Percentiles rank a stretch among this genome's conserved stretches.
phyloP scores from a whole-genome alignment of 2,113 vertebrate genomes.

The Sprattus sprattus region DNA sequence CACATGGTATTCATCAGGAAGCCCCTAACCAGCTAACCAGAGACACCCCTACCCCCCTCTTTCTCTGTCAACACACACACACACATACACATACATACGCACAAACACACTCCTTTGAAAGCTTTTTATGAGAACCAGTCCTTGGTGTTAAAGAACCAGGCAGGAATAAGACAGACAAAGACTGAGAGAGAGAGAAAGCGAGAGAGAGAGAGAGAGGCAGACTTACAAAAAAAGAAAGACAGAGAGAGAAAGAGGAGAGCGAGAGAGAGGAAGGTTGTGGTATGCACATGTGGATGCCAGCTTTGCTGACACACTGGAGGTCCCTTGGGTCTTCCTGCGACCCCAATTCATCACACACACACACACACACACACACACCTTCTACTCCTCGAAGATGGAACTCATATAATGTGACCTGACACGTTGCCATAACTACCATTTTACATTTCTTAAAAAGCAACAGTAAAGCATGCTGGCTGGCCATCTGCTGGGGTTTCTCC shows the following conservation, averaged over 20 bases:
- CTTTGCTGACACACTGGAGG: conserved; percentile 63
- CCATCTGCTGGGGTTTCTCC: too few relatives aligned
- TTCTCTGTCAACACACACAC: conserved; percentile 39
- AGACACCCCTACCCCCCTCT: conserved; percentile 46
- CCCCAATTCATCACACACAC: neutral
- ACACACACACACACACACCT: too few relatives aligned
- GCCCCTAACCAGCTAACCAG: conserved; percentile 57
- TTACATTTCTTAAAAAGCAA: neutral
- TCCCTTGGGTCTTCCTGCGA: conserved; percentile 45
- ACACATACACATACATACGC: conserved; percentile 29
- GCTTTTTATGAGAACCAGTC: conserved; percentile 73
- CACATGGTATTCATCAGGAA: conserved; percentile 66
- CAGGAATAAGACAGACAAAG: too few relatives aligned
- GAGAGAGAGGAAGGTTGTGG: conserved; percentile 51
- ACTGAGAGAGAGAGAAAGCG: too few relatives aligned
- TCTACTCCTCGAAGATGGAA: neutral
- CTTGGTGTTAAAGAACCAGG: conserved; percentile 17
- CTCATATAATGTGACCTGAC: neutral
- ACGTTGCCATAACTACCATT: neutral
- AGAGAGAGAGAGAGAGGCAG: too few relatives aligned
- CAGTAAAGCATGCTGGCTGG: neutral
- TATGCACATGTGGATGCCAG: conserved; percentile 78
- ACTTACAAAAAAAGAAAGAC: too few relatives aligned
- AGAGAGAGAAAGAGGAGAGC: too few relatives aligned
- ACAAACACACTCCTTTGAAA: conserved; percentile 59